A percentile compares a stretch with the other conserved stretches of the same genome.
These are phyloP conservation scores for Choristoneura fumiferana DNA, from an alignment of 1,140 invertebrate species.

Conservation along the genomic window DNA sequence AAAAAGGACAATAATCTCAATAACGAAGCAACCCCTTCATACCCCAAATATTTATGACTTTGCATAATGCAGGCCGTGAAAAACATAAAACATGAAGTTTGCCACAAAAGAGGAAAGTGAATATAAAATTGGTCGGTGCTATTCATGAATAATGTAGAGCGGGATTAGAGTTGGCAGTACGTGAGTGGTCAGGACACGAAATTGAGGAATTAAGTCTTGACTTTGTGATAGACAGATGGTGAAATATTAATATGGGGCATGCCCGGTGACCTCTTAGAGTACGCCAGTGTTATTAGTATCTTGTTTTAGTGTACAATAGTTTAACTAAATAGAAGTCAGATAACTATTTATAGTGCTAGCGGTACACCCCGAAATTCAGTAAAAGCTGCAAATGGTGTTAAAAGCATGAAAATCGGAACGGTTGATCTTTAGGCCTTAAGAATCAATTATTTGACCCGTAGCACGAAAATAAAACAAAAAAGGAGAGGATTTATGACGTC, in stretches of 20 bases:
- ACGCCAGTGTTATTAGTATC: too few species aligned
- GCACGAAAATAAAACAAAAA: too few species aligned
- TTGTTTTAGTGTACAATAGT: too few species aligned
- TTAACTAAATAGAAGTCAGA: too few species aligned
- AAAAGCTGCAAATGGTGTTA: too few species aligned
- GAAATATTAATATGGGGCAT: slow-evolving; percentile 3
- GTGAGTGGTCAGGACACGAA: neutral
- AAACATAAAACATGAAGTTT: neutral
- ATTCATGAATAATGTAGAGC: slow-evolving; percentile 2
- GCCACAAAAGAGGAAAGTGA: slow-evolving; percentile 2
- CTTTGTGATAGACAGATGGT: slow-evolving; percentile 5
- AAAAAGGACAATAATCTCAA: slow-evolving; percentile 1
- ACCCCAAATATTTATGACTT: slow-evolving; percentile 6
- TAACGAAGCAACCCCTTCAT: neutral
- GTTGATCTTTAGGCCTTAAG: too few species aligned
- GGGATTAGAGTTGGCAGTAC: neutral
- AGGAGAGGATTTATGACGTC: too few species aligned
- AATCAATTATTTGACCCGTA: too few species aligned
- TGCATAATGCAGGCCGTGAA: neutral
- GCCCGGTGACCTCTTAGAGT: too few species aligned
- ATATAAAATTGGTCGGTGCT: slow-evolving; percentile 2
- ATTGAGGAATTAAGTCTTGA: slow-evolving; percentile 3
- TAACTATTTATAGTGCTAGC: too few species aligned
- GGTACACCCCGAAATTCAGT: too few species aligned
- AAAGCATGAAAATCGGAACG: too few species aligned